Evolutionary conservation across 2,113 vertebrate species (phyloP).

Genomic region (Gila orcuttii): DNA sequence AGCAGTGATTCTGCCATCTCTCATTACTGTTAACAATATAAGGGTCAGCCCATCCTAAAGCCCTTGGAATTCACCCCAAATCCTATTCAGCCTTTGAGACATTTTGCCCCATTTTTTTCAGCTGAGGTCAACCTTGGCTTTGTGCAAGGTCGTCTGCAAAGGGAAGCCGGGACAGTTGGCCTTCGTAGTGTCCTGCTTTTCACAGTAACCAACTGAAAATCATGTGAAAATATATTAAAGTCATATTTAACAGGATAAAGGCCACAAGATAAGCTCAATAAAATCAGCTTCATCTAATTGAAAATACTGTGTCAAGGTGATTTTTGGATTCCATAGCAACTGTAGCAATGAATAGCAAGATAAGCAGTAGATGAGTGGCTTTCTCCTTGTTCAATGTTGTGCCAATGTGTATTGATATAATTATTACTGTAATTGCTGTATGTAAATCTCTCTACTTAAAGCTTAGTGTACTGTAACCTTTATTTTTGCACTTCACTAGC

Average conservation of each 20-base stretch:
- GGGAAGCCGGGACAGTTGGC: neutral
- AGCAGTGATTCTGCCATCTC: constrained; percentile 48
- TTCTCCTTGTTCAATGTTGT: neutral
- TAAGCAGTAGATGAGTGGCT: constrained; percentile 16
- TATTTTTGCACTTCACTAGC: neutral
- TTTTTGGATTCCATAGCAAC: constrained; percentile 20
- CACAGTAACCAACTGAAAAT: neutral
- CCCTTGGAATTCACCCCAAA: constrained; percentile 35
- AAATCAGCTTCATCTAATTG: constrained; percentile 6
- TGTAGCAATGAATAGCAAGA: neutral
- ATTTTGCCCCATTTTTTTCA: neutral
- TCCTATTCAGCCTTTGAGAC: constrained; percentile 37
- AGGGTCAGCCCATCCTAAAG: constrained; percentile 12
- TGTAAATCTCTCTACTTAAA: neutral
- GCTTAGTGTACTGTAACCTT: neutral
- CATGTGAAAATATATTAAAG: neutral
- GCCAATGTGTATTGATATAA: neutral
- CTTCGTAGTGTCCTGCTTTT: neutral
- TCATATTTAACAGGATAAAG: neutral
- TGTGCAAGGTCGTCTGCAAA: constrained; percentile 10
- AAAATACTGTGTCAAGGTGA: neutral
- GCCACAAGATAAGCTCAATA: constrained; percentile 5
- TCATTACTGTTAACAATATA: constrained; percentile 46
- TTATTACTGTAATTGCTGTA: neutral
- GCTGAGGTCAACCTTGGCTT: constrained; percentile 7